Evolutionary conservation across 2,797 vertebrate species (phyloP).

Genomic region (Rhinophrynus dorsalis): DNA sequence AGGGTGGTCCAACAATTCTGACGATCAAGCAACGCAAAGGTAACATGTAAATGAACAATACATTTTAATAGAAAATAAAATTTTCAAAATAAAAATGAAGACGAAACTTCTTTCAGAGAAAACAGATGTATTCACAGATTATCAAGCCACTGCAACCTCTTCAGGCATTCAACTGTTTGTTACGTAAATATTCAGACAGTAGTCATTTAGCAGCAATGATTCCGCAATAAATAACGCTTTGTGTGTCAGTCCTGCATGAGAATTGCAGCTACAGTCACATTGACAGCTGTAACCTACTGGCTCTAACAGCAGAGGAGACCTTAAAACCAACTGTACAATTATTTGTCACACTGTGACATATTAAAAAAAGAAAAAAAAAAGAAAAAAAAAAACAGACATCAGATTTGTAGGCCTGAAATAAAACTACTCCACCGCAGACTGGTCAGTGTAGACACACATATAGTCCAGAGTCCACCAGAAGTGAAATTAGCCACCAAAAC

Average conservation of each 20-base stretch:
- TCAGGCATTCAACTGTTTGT: slow-evolving; percentile 73
- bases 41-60: slow-evolving; percentile 76
- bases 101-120: slow-evolving; percentile 74
- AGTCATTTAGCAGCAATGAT: slow-evolving; percentile 98
- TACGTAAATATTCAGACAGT: slow-evolving; percentile 96
- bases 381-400: slow-evolving; percentile 62
- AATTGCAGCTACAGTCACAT: slow-evolving; percentile 81
- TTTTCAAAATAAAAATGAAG: slow-evolving; percentile 56
- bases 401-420: slow-evolving; percentile 76
- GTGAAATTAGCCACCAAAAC: slow-evolving; percentile 72
- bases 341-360: slow-evolving; percentile 84
- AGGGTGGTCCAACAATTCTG: slow-evolving; percentile 69
- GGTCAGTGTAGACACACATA: slow-evolving; percentile 73
- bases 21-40: slow-evolving; percentile 73
- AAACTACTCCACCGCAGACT: slow-evolving; percentile 77
- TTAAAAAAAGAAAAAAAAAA: slow-evolving; percentile 41
- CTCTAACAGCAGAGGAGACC: slow-evolving; percentile 80
- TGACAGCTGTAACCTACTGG: slow-evolving; percentile 79
- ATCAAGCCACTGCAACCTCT: slow-evolving; percentile 81
- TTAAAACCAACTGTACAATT: slow-evolving; percentile 82
- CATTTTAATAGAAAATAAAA: slow-evolving; percentile 65
- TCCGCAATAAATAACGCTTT: slow-evolving; percentile 95
- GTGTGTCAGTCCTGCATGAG: slow-evolving; percentile 82
- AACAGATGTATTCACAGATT: slow-evolving; percentile 81
- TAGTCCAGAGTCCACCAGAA: slow-evolving; percentile 73